A percentile compares a stretch with the other conserved stretches of the same genome.
Evolutionary conservation across 2,888 invertebrate species (phyloP).

Genomic region (Marasmarcha lunaedactyla): DNA sequence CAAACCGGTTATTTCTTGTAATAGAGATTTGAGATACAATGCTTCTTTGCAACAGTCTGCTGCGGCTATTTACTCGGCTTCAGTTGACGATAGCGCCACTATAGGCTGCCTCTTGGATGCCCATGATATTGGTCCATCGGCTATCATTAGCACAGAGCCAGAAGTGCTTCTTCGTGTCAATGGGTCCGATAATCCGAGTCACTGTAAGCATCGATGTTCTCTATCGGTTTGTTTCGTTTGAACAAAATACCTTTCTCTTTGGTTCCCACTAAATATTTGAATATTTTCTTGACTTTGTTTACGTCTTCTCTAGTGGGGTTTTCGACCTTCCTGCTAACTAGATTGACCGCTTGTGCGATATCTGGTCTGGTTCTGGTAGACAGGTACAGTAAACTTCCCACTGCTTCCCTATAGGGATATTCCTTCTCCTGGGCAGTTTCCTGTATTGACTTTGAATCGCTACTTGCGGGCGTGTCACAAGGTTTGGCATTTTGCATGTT

Average conservation of each 20-base stretch:
- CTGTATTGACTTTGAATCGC: not conserved
- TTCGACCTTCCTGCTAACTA: constrained; percentile 5
- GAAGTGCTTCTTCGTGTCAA: constrained; percentile 8
- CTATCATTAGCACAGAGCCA: constrained; percentile 2
- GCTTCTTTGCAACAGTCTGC: constrained; percentile 4
- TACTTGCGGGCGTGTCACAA: not conserved
- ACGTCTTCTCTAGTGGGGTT: constrained; percentile 3
- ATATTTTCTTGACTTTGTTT: not conserved
- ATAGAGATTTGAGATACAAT: not conserved
- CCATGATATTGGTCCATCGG: constrained; percentile 4
- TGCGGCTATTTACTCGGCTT: constrained; percentile 4
- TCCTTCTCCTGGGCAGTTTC: not conserved
- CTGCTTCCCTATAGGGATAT: constrained; percentile 3
- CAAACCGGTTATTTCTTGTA: not conserved
- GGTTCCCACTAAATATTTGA: constrained; percentile 2
- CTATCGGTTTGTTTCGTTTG: not conserved
- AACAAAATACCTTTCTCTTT: not conserved
- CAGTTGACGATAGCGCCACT: constrained; percentile 5
- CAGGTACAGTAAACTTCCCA: constrained; percentile 7
- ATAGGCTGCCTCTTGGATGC: constrained; percentile 3
- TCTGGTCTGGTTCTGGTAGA: constrained; percentile 8
- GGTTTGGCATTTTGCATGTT: constrained; percentile 4
- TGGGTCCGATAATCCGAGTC: constrained; percentile 9
- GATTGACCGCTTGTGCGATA: constrained; percentile 5
- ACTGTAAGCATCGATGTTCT: constrained; percentile 5